Evolutionary conservation across 2,888 invertebrate genomes (phyloP).

Genomic region (Troglohyphantes excavatus): DNA sequence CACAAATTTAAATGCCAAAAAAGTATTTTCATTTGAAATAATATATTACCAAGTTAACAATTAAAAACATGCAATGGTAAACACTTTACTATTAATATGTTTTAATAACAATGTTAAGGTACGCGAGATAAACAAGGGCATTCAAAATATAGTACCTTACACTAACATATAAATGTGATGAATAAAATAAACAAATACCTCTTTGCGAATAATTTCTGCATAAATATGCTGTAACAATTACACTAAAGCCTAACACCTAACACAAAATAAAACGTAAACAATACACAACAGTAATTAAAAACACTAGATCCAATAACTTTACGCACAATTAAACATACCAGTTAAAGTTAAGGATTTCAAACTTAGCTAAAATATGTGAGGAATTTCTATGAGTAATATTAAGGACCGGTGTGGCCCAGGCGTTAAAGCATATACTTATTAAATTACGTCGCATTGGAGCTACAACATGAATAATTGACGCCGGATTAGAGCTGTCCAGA

Average conservation of each 20-base stretch:
- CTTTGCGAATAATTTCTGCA: not conserved
- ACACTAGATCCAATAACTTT: slow-evolving; percentile 29
- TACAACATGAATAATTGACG: too few species aligned
- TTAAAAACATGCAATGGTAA: too few species aligned
- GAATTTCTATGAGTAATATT: slow-evolving; percentile 38
- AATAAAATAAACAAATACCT: slow-evolving; percentile 7
- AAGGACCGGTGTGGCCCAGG: too few species aligned
- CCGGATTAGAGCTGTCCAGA: too few species aligned
- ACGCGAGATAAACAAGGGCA: not conserved
- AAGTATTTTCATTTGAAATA: too few species aligned
- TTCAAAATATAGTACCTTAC: not conserved
- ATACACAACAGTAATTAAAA: slow-evolving; percentile 37
- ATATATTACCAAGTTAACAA: too few species aligned
- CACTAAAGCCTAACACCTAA: not conserved
- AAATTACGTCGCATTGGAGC: too few species aligned
- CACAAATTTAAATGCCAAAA: too few species aligned
- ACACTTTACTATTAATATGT: not conserved
- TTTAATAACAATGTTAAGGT: not conserved
- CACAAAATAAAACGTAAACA: slow-evolving; percentile 2
- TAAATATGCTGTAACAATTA: not conserved
- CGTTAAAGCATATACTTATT: too few species aligned
- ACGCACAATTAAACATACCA: slow-evolving; percentile 50
- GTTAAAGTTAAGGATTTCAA: slow-evolving; percentile 31
- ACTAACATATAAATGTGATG: not conserved
- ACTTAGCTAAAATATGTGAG: slow-evolving; percentile 24